Conservation (phyloP, 2,113 vertebrate genomes). For the Menura novaehollandiae region DNA sequence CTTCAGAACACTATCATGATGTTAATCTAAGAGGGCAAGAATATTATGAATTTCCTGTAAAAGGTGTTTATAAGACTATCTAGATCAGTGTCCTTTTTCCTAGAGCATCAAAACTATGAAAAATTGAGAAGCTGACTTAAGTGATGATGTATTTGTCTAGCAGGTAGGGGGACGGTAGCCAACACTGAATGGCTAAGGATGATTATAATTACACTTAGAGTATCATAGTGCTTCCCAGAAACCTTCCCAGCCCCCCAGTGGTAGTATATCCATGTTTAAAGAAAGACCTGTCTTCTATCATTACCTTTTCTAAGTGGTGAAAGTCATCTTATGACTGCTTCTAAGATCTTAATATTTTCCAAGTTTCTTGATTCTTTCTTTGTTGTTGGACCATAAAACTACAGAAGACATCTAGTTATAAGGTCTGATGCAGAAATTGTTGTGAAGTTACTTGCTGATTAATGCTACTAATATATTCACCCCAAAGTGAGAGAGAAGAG, state of each 20-base stretch:
- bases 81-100: neutral
- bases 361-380: neutral
- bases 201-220: neutral
- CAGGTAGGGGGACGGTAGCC: accelerated
- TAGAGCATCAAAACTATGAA: neutral
- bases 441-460: neutral
- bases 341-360: neutral
- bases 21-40: neutral
- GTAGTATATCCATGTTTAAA: neutral
- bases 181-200: neutral
- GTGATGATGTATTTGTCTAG: neutral
- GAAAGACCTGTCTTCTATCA: neutral
- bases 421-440: neutral
- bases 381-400: neutral
- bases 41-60: neutral
- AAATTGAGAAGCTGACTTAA: neutral
- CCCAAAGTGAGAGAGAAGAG: neutral
- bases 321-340: neutral
- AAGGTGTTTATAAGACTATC: neutral
- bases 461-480: neutral
- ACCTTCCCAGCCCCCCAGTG: neutral
- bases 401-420: neutral
- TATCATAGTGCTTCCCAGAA: neutral
- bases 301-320: neutral
- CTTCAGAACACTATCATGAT: neutral